Evolutionary conservation across 2,888 invertebrate genomes (phyloP).

Genomic region (Epicampocera succincta): DNA sequence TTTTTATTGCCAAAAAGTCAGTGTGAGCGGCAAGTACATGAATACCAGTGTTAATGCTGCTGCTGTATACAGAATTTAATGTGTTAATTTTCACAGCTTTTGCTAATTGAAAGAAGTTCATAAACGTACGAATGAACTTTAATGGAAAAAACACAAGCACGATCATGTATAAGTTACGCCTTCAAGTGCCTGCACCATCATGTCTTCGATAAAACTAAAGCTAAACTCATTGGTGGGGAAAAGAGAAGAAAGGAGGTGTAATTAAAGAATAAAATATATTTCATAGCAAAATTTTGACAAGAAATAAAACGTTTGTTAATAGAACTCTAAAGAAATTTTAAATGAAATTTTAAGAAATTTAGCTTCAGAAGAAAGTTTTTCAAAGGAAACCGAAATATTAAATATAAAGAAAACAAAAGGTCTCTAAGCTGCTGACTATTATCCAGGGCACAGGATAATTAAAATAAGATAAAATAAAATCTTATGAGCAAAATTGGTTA

Average conservation of each 20-base stretch:
- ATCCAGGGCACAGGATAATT: too few relatives aligned
- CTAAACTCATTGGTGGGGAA: constrained; percentile 2
- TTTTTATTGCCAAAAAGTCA: constrained; percentile 13
- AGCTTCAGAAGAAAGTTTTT: too few relatives aligned
- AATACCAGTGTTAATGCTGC: constrained; percentile 1
- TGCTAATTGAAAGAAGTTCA: constrained; percentile 35
- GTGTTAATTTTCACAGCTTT: constrained; percentile 36
- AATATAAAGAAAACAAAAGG: too few relatives aligned
- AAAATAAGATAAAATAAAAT: too few relatives aligned
- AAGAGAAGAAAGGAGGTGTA: background rate
- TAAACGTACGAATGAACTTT: constrained; percentile 3
- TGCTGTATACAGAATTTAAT: constrained; percentile 17
- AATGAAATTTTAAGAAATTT: too few relatives aligned
- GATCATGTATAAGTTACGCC: constrained; percentile 16
- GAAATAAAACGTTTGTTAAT: too few relatives aligned
- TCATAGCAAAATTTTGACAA: background rate
- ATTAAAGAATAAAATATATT: background rate
- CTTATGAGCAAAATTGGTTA: too few relatives aligned
- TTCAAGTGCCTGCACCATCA: constrained; percentile 42
- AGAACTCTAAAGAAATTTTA: too few relatives aligned
- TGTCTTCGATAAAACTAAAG: constrained; percentile 11
- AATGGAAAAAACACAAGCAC: background rate
- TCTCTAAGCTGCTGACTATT: too few relatives aligned
- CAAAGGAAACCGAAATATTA: too few relatives aligned
- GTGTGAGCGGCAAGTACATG: background rate